These are phyloP conservation scores for Seriola dumerili DNA, from an alignment of 2,113 vertebrate genomes.

Conservation along the genomic window DNA sequence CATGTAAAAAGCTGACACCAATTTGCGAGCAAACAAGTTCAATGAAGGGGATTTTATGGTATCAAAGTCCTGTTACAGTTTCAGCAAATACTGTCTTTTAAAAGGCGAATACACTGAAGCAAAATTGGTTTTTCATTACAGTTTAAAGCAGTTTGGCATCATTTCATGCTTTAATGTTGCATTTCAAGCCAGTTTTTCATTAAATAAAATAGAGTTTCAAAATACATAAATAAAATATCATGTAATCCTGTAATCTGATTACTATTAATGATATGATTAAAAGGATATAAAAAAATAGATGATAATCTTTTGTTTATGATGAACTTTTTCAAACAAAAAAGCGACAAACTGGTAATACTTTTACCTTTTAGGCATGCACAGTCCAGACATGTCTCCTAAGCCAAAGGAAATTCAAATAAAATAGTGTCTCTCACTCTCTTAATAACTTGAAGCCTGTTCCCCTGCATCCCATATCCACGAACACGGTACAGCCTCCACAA, in stretches of 20 bases:
- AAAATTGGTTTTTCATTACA: not conserved
- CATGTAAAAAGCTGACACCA: not conserved
- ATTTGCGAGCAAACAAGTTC: not conserved
- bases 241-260: not conserved
- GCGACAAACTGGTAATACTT: not conserved
- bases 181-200: not conserved
- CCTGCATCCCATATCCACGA: slow-evolving; percentile 9
- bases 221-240: not conserved
- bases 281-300: not conserved
- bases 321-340: not conserved
- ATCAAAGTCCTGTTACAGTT: slow-evolving; percentile 57
- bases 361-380: slow-evolving; percentile 45
- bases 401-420: slow-evolving; percentile 5
- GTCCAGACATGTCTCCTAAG: not conserved
- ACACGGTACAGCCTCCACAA: not conserved
- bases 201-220: not conserved
- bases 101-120: not conserved
- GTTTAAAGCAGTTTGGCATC: not conserved
- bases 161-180: too few relatives aligned
- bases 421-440: slow-evolving; percentile 9
- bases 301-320: too few relatives aligned
- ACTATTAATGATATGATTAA: not conserved
- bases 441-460: not conserved
- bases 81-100: slow-evolving; percentile 21
- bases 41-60: slow-evolving; percentile 36